Evolutionary conservation across 2,113 vertebrate species (phyloP).

Genomic region (Danio rerio): DNA sequence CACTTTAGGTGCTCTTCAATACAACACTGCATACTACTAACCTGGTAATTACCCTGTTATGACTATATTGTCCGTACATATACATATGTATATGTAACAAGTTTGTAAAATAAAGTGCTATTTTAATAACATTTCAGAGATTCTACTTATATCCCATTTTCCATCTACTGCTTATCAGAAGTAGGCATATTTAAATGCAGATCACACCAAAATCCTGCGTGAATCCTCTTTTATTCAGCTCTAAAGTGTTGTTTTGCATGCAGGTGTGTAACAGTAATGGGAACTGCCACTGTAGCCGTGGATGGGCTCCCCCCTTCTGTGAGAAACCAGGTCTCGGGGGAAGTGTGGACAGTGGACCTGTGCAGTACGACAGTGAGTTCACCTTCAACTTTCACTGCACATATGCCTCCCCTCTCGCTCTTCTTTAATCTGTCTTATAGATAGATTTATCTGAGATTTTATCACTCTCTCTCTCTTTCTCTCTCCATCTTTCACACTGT

Average conservation of each 20-base stretch:
- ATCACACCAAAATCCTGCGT: not conserved
- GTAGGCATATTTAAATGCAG: too few relatives aligned
- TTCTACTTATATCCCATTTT: too few relatives aligned
- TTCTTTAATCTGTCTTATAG: slow-evolving; percentile 6
- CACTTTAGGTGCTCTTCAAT: too few relatives aligned
- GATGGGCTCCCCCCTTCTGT: slow-evolving; percentile 92
- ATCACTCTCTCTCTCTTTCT: slow-evolving; percentile 1
- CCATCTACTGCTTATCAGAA: too few relatives aligned
- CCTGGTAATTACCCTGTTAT: too few relatives aligned
- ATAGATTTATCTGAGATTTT: slow-evolving; percentile 41
- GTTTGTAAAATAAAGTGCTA: too few relatives aligned
- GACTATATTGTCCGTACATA: too few relatives aligned
- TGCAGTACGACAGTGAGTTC: slow-evolving; percentile 83
- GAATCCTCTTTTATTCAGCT: not conserved
- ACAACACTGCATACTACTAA: too few relatives aligned
- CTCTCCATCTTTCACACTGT: not conserved
- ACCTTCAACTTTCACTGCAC: slow-evolving; percentile 25
- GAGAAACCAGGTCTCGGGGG: slow-evolving; percentile 87
- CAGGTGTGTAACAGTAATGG: slow-evolving; percentile 95
- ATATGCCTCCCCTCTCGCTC: not conserved
- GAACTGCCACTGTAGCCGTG: slow-evolving; percentile 89
- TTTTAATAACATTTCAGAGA: too few relatives aligned
- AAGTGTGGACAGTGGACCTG: slow-evolving; percentile 91
- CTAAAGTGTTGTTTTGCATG: slow-evolving; percentile 23
- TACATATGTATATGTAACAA: too few relatives aligned